A percentile compares a stretch with the other conserved stretches of the same genome.
These are phyloP conservation scores for Brachionus sp. DNA, from an alignment of 1,140 invertebrate species.

Conservation along the genomic window DNA sequence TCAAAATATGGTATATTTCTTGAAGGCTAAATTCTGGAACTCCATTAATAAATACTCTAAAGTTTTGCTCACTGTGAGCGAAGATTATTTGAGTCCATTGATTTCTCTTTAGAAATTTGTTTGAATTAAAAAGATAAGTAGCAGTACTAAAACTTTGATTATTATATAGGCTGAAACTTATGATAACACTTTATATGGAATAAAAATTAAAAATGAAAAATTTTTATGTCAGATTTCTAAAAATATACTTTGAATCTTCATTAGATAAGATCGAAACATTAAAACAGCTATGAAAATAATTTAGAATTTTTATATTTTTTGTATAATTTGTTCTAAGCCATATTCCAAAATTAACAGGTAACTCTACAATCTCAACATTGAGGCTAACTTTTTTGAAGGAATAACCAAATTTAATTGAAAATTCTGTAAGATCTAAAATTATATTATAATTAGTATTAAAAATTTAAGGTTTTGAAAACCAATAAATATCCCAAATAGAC, in stretches of 20 bases:
- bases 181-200: neutral
- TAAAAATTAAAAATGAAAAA: neutral
- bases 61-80: neutral
- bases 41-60: slow-evolving; percentile 5
- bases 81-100: slow-evolving; percentile 3
- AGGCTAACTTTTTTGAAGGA: slow-evolving; percentile 33
- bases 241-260: neutral
- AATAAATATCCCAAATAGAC: too few relatives aligned
- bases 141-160: neutral
- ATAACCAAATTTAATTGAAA: slow-evolving; percentile 7
- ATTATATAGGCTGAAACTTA: neutral
- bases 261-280: slow-evolving; percentile 22
- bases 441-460: neutral
- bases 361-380: neutral
- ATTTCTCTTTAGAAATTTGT: neutral
- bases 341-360: neutral
- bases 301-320: neutral
- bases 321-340: slow-evolving; percentile 41
- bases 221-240: neutral
- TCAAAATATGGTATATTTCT: neutral
- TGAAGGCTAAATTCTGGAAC: neutral
- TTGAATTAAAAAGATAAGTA: slow-evolving; percentile 3
- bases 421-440: neutral
- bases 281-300: neutral
- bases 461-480: neutral